Evolutionary conservation across 2,888 invertebrate species (phyloP).

Genomic region (Epsilonema sp.): DNA sequence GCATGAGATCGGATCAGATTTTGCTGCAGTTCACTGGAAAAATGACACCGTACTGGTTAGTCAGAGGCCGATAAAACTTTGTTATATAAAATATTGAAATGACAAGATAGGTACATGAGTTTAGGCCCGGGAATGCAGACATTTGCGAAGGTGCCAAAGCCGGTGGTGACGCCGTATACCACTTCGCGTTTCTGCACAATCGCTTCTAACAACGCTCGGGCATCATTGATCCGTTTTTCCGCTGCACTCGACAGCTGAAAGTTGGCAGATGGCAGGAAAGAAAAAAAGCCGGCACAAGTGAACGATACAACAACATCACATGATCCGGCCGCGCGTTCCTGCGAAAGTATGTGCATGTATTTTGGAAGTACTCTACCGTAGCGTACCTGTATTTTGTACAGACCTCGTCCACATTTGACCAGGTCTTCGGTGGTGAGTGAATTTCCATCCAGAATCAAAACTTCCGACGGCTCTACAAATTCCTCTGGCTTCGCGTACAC

Average conservation of each 20-base stretch:
- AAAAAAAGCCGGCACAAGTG: background rate
- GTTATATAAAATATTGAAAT: too few species aligned
- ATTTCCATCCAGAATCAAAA: constrained; percentile 40
- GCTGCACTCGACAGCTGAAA: constrained; percentile 39
- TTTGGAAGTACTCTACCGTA: too few species aligned
- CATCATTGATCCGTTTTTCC: constrained; percentile 37
- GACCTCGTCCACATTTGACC: constrained; percentile 39
- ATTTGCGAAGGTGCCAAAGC: constrained; percentile 46
- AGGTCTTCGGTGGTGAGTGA: constrained; percentile 41
- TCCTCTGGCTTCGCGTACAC: background rate
- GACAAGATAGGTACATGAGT: constrained; percentile 38
- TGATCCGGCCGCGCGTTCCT: too few species aligned
- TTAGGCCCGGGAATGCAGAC: constrained; percentile 40
- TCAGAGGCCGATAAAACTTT: too few species aligned
- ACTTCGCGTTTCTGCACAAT: constrained; percentile 42
- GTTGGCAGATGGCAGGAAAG: background rate
- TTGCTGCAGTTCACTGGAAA: constrained; percentile 36
- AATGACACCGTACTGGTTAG: too few species aligned
- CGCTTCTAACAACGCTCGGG: constrained; percentile 40
- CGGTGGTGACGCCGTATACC: constrained; percentile 45
- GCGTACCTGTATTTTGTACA: constrained; percentile 39
- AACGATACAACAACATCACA: too few species aligned
- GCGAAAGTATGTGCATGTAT: background rate
- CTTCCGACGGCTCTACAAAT: constrained; percentile 21
- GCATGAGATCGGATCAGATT: constrained; percentile 46